phyloP scores from a whole-genome alignment of 2,113 vertebrate species.

The Phrynosoma platyrhinos region DNA sequence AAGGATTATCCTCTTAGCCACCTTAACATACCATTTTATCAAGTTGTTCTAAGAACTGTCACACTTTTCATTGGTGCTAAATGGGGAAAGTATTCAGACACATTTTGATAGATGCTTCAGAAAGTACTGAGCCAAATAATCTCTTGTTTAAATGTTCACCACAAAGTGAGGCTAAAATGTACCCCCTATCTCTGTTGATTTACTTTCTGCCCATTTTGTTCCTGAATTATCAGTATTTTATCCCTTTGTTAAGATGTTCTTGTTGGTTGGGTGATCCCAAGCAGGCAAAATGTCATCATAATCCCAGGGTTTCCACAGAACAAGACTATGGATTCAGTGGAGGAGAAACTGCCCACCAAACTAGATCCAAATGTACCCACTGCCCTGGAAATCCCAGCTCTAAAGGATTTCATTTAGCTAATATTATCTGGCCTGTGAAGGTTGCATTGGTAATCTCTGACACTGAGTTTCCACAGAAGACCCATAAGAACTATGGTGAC shows the following conservation, averaged over 20 bases:
- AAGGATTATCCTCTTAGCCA: slow-evolving; percentile 59
- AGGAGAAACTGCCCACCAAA: too few relatives aligned
- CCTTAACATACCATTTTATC: slow-evolving; percentile 67
- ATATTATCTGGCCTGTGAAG: neutral
- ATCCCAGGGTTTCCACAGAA: neutral
- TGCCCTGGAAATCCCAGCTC: neutral
- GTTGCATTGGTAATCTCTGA: neutral
- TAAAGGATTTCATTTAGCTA: neutral
- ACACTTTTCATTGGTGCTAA: slow-evolving; percentile 63
- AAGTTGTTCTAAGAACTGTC: slow-evolving; percentile 61
- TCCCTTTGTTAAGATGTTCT: neutral
- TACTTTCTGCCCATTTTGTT: neutral
- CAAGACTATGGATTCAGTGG: neutral
- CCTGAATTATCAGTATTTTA: neutral
- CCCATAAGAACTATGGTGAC: neutral
- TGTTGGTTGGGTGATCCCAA: neutral
- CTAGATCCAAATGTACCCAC: neutral
- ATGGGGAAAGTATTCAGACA: slow-evolving; percentile 48
- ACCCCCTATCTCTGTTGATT: neutral
- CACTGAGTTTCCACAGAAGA: neutral
- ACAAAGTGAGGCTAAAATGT: neutral
- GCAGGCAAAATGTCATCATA: neutral
- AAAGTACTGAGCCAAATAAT: slow-evolving; percentile 31
- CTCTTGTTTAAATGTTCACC: neutral
- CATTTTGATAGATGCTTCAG: slow-evolving; percentile 57